A percentile compares a stretch with the other conserved stretches of the same genome.
phyloP scores from a whole-genome alignment of 2,113 vertebrate genomes.

The Candoia aspera region DNA sequence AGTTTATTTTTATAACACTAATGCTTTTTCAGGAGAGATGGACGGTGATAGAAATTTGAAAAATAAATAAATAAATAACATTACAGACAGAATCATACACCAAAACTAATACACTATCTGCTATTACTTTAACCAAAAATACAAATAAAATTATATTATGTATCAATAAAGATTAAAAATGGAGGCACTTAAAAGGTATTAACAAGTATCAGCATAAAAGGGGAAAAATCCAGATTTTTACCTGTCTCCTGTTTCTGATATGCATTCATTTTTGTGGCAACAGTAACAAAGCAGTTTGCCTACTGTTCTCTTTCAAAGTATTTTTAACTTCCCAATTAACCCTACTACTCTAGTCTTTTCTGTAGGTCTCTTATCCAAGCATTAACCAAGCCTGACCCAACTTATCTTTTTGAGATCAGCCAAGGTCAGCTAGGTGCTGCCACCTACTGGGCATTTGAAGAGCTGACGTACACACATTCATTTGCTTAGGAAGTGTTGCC shows the following conservation, averaged over 20 bases:
- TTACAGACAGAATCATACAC: background rate
- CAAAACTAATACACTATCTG: background rate
- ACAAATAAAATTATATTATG: background rate
- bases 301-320: background rate
- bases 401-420: background rate
- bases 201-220: background rate
- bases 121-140: background rate
- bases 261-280: background rate
- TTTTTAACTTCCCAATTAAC: background rate
- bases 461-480: background rate
- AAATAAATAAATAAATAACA: too few relatives aligned
- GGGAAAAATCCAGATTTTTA: background rate
- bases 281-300: background rate
- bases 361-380: background rate
- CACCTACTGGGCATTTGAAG: slow-evolving; percentile 9
- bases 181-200: background rate
- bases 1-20: background rate
- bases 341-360: background rate
- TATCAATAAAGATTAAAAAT: background rate
- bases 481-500: background rate
- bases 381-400: background rate
- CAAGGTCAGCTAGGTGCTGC: background rate
- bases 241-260: background rate
- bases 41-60: too few relatives aligned
- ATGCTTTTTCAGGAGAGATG: too few relatives aligned